Percentiles rank a stretch among this genome's conserved stretches.
Evolutionary conservation across 2,888 invertebrate genomes (phyloP).

Genomic region (Drosophila greeni): DNA sequence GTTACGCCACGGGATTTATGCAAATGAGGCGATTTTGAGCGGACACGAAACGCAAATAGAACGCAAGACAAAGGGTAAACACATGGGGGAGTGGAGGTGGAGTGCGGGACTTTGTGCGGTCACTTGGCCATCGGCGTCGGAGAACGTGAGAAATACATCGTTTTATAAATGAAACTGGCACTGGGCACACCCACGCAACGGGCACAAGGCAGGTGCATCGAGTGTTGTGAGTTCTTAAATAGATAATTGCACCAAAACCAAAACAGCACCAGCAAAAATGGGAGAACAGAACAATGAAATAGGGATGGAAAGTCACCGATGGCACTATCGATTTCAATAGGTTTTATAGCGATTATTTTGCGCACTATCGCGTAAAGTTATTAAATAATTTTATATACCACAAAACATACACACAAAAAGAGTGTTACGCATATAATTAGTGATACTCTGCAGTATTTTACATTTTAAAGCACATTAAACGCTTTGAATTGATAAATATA

Average conservation of each 20-base stretch:
- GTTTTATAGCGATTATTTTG: background rate
- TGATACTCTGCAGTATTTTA: too few relatives aligned
- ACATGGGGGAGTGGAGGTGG: conserved; percentile 46
- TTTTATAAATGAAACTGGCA: conserved; percentile 49
- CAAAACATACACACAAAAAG: too few relatives aligned
- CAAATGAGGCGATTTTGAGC: conserved; percentile 55
- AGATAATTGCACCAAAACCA: conserved; percentile 54
- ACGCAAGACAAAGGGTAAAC: conserved; percentile 69
- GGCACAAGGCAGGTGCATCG: conserved; percentile 36
- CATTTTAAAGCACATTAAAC: too few relatives aligned
- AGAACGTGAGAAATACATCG: conserved; percentile 45
- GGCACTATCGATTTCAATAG: background rate
- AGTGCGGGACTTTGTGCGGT: conserved; percentile 16
- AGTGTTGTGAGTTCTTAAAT: conserved; percentile 49
- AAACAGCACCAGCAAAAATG: conserved; percentile 59
- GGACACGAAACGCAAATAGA: conserved; percentile 55
- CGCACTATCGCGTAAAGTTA: background rate
- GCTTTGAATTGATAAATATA: too few relatives aligned
- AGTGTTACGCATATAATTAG: too few relatives aligned
- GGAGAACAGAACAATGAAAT: conserved; percentile 44
- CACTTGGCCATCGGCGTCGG: conserved; percentile 27
- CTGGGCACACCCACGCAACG: conserved; percentile 20
- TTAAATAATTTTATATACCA: too few relatives aligned
- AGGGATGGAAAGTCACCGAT: conserved; percentile 33
- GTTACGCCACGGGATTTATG: conserved; percentile 52